These are phyloP conservation scores for Thunnus maccoyii DNA, from an alignment of 2,113 vertebrate species.

Conservation along the genomic window DNA sequence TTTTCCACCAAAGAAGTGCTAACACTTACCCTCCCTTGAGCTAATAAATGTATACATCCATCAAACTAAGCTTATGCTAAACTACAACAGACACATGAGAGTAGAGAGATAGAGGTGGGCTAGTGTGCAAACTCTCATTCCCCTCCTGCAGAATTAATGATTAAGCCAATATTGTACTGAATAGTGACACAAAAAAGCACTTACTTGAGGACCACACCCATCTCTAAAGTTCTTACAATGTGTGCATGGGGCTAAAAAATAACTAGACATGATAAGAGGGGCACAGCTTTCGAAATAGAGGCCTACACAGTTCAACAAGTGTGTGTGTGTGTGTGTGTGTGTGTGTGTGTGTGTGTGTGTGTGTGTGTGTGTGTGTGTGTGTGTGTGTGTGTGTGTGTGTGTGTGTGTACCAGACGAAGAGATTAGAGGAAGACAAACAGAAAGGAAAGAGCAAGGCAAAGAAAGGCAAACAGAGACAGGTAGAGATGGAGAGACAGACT, in stretches of 20 bases:
- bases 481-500: conserved; percentile 26
- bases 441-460: conserved; percentile 23
- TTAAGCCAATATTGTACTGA: conserved; percentile 41
- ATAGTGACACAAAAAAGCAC: conserved; percentile 16
- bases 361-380: conserved; percentile 9
- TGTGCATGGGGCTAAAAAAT: conserved; percentile 53
- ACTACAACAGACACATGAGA: conserved; percentile 2
- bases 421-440: conserved; percentile 51
- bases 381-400: neutral
- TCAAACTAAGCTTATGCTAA: conserved; percentile 19
- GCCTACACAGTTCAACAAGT: conserved; percentile 37
- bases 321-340: conserved; percentile 29
- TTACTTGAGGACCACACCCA: conserved; percentile 16
- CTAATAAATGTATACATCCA: conserved; percentile 27
- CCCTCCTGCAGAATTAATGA: conserved; percentile 36
- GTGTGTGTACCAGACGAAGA: conserved; percentile 8
- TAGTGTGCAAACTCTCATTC: neutral
- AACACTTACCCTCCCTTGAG: neutral
- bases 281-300: conserved; percentile 30
- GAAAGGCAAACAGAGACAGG: conserved; percentile 24
- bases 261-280: conserved; percentile 54
- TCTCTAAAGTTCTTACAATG: conserved; percentile 20
- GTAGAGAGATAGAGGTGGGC: neutral
- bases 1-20: neutral
- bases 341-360: neutral